Evolutionary conservation across 2,113 vertebrate species (phyloP).

Genomic region (Carettochelys insculpta): DNA sequence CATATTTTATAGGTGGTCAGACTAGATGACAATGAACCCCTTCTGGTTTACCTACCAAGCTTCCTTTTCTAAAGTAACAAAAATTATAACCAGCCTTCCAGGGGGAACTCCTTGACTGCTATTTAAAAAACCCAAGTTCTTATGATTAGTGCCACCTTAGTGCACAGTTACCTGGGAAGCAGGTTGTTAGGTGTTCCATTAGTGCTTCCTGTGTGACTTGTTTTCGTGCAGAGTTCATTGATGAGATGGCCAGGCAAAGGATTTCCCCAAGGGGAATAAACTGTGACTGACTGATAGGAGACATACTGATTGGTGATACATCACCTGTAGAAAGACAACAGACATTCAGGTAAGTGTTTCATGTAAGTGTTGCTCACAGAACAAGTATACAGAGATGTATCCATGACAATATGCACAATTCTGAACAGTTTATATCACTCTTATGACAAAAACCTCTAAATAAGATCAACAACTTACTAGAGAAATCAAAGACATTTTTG

Average conservation of each 20-base stretch:
- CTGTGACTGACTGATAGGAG: constrained; percentile 98
- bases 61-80: not conserved
- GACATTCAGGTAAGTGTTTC: constrained; percentile 12
- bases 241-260: constrained; percentile 97
- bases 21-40: not conserved
- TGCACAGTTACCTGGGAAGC: constrained; percentile 92
- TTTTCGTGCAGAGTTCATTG: constrained; percentile 97
- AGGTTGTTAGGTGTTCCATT: constrained; percentile 95
- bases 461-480: not conserved
- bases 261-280: constrained; percentile 99
- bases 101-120: not conserved
- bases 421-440: not conserved
- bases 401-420: not conserved
- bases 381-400: not conserved
- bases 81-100: not conserved
- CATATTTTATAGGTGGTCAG: not conserved
- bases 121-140: not conserved
- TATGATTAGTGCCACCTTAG: not conserved
- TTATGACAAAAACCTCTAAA: not conserved
- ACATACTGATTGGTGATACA: constrained; percentile 99
- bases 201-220: constrained; percentile 97
- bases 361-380: not conserved
- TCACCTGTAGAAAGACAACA: constrained; percentile 87
- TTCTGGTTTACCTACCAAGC: not conserved
- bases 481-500: not conserved